Conservation (phyloP, 2,888 invertebrate genomes). For the Cryptus armator region DNA sequence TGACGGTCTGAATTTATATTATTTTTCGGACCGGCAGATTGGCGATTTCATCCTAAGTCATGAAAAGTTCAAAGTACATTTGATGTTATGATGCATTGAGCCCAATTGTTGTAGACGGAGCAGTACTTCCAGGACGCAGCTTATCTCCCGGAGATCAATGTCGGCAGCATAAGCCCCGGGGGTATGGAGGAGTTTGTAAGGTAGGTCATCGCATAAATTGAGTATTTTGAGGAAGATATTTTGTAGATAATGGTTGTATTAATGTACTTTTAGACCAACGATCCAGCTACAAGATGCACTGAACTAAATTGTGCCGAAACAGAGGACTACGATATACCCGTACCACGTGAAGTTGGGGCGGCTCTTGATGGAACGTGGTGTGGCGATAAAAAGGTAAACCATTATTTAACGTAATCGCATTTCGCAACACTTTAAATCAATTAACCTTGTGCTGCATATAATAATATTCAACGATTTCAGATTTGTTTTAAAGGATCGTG, state of each 20-base stretch:
- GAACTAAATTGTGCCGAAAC: neutral
- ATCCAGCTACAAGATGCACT: neutral
- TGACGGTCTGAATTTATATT: neutral
- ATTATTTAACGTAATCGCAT: neutral
- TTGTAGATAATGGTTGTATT: neutral
- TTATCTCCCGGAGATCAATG: neutral
- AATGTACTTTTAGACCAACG: neutral
- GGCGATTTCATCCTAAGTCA: too few species aligned
- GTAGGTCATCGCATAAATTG: neutral
- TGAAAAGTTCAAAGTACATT: neutral
- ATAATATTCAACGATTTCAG: neutral
- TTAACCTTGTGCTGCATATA: neutral
- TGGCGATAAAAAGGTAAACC: neutral
- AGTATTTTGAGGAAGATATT: neutral
- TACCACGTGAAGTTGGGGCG: neutral
- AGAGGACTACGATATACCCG: neutral
- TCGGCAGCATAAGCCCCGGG: neutral
- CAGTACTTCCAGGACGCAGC: neutral
- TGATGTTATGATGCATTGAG: neutral
- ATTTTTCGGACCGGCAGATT: neutral
- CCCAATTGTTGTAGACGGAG: neutral
- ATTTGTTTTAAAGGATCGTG: neutral
- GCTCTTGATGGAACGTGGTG: slow-evolving; percentile 8
- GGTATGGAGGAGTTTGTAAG: neutral
- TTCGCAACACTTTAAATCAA: neutral